These are phyloP conservation scores for Lanistes nyassanus DNA, from an alignment of 1,140 invertebrate genomes.

Conservation along the genomic window DNA sequence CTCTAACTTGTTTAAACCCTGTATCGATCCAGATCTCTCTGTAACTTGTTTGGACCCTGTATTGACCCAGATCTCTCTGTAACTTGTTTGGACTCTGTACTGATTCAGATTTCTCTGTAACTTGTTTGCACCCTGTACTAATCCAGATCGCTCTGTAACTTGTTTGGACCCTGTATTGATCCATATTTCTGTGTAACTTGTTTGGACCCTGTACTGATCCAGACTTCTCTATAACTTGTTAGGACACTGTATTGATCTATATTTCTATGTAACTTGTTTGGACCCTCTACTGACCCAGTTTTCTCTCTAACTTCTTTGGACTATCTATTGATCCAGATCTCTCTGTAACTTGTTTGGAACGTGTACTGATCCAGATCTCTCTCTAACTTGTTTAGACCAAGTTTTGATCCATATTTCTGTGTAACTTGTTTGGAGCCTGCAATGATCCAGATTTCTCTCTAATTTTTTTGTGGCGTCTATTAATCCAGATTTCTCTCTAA, in stretches of 20 bases:
- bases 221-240: too few relatives aligned
- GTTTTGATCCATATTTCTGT: too few relatives aligned
- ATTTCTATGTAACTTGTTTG: not conserved
- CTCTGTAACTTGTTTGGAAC: not conserved
- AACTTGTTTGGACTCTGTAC: not conserved
- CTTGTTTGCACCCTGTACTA: not conserved
- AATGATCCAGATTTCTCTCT: too few relatives aligned
- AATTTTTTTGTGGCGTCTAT: too few relatives aligned
- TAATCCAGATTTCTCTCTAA: too few relatives aligned
- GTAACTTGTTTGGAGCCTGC: too few relatives aligned
- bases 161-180: not conserved
- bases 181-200: too few relatives aligned
- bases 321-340: not conserved
- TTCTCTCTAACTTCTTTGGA: too few relatives aligned
- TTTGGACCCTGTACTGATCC: not conserved
- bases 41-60: not conserved
- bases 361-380: not conserved
- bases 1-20: too few relatives aligned
- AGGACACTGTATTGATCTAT: too few relatives aligned
- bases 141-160: not conserved
- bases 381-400: too few relatives aligned
- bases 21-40: not conserved
- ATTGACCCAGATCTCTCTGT: constrained; percentile 6
- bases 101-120: not conserved
- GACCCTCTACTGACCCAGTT: not conserved